Evolutionary conservation across 2,113 vertebrate species (phyloP).

Genomic region (Cervus canadensis): DNA sequence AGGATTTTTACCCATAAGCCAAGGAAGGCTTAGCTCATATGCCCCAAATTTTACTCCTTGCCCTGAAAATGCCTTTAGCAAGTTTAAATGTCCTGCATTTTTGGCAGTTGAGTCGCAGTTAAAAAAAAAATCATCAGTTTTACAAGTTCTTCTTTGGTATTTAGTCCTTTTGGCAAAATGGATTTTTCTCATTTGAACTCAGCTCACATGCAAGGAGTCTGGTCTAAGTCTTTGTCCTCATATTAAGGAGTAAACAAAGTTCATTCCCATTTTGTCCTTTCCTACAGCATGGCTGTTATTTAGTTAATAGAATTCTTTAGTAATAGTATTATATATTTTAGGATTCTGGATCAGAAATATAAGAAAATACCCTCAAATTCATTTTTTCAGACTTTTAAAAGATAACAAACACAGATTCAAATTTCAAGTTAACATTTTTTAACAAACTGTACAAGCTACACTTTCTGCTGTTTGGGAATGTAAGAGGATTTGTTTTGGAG

Average conservation of each 20-base stretch:
- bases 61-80: slow-evolving; percentile 21
- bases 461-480: background rate
- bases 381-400: background rate
- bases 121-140: background rate
- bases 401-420: background rate
- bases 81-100: background rate
- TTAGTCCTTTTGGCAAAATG: slow-evolving; percentile 27
- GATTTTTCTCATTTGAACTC: slow-evolving; percentile 32
- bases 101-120: background rate
- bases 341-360: slow-evolving; percentile 19
- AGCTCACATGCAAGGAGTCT: background rate
- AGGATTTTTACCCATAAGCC: background rate
- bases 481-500: background rate
- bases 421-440: slow-evolving; percentile 12
- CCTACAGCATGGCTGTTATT: background rate
- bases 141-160: background rate
- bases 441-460: background rate
- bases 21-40: background rate
- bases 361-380: background rate
- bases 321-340: slow-evolving; percentile 2
- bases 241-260: slow-evolving; percentile 4
- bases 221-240: background rate
- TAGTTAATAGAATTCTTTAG: slow-evolving; percentile 2
- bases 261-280: slow-evolving; percentile 18
- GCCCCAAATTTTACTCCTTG: background rate